Conservation (phyloP, 2,888 invertebrate species). For the Agelastica alni region DNA sequence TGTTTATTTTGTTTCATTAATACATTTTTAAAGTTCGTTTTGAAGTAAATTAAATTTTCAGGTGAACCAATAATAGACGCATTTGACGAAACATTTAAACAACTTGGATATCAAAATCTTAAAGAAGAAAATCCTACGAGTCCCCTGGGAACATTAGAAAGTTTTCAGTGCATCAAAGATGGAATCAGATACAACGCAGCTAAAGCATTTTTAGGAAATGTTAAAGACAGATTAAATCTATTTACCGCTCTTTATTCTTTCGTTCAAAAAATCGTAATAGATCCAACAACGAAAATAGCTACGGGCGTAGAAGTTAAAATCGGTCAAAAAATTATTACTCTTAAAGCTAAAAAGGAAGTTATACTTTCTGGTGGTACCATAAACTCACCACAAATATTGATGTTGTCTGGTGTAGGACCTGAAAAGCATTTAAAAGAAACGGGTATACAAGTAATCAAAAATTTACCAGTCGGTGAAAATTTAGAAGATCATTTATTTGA, state of each 20-base stretch:
- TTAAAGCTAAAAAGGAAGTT: constrained; percentile 63
- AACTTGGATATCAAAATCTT: constrained; percentile 53
- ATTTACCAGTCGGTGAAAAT: constrained; percentile 62
- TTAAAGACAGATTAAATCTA: constrained; percentile 61
- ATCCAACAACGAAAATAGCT: constrained; percentile 55
- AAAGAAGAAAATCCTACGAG: constrained; percentile 40
- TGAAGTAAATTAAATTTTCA: constrained; percentile 19
- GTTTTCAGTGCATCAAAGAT: constrained; percentile 48
- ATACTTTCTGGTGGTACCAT: constrained; percentile 70
- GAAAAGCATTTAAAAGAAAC: constrained; percentile 57
- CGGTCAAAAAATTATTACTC: constrained; percentile 42
- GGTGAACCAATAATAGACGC: constrained; percentile 45
- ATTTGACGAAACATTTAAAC: constrained; percentile 52
- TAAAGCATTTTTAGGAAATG: constrained; percentile 70
- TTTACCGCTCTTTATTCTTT: constrained; percentile 63
- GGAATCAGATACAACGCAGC: constrained; percentile 61
- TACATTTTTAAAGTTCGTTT: too few species aligned
- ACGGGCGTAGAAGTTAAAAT: constrained; percentile 55
- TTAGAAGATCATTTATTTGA: constrained; percentile 61
- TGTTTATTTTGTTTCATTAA: too few species aligned
- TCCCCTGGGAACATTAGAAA: constrained; percentile 46
- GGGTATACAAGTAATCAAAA: constrained; percentile 55
- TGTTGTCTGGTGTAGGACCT: constrained; percentile 70
- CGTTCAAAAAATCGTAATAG: constrained; percentile 62
- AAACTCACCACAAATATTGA: constrained; percentile 69